Base-by-base conservation (phyloP, 2,797 vertebrate species). In the Eulemur rubriventer region DNA sequence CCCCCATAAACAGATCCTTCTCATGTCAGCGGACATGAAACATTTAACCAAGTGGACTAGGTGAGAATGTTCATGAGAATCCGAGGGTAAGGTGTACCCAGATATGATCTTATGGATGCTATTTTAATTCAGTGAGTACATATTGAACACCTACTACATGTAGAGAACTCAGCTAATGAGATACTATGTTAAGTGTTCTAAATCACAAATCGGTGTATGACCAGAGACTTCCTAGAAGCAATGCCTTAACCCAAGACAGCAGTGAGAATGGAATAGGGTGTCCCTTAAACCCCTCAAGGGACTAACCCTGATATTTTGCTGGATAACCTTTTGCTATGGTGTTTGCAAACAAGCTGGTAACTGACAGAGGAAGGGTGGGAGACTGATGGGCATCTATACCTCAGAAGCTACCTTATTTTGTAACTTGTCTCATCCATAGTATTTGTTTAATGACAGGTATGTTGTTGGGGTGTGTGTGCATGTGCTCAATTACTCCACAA, bases 231-330 rank as follows among this genome's bases (percentile, higher is more conserved):
- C 94, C 38, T 79, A 70, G 65, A 80, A 26, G 30, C 20, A 89
- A 46, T 38, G 8, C 41, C 55, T 81, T 87, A 82, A 84, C 3
- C 52, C 55, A 89, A 84, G 91, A 43, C 46, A 63, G 79, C 35
- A 67, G 69, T 14, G 13, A 11, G 43, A 91, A 50, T 78, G 43
- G 55, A 91, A 43, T 46, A 94, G 50, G n/a, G 72, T 57, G 41
- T 48, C 38, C 83, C 63, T 95, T 90, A 89, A 87, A 63, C 82
- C 43, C 72, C 48, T 90, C 85, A 83, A 86, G 48, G 59, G 59
- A 87, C 67, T 38, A 55, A 65, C 48, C 5, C 14, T 65, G 41
- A 20, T 43, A 46, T 98, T 97, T 96, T 97, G 38, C 89, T 97
- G 93, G 72, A 94, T 96, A 84, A 95, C 10, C 70, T 94, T 92